A percentile compares a stretch with the other conserved stretches of the same genome.
phyloP scores from a whole-genome alignment of 2,113 vertebrate species.

The Cheilinus undulatus region DNA sequence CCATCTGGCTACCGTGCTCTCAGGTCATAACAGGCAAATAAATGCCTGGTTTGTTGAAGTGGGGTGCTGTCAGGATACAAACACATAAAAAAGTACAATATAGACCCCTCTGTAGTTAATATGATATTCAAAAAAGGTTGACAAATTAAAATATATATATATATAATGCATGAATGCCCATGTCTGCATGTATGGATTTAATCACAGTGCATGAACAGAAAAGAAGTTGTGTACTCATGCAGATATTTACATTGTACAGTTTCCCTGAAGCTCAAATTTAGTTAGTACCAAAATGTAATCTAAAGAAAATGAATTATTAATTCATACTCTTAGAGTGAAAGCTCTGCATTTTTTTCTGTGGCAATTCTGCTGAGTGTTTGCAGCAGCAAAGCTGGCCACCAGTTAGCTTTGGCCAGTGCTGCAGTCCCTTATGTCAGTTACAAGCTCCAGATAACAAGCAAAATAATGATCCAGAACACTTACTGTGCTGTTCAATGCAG shows the following conservation, averaged over 20 bases:
- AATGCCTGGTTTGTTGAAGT: conserved; percentile 66
- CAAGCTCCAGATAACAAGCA: conserved; percentile 41
- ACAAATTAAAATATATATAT: conserved; percentile 5
- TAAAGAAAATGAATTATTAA: background rate
- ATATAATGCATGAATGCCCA: background rate
- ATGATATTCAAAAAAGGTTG: background rate
- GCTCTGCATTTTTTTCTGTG: conserved; percentile 2
- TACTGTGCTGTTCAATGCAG: conserved; percentile 65
- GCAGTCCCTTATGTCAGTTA: conserved; percentile 42
- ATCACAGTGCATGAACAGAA: conserved; percentile 4
- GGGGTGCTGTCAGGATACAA: conserved; percentile 25
- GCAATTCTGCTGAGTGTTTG: conserved; percentile 41
- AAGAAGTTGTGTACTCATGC: background rate
- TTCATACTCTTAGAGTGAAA: background rate
- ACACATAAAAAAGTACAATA: conserved; percentile 23
- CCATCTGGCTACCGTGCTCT: conserved; percentile 79
- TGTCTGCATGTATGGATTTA: background rate
- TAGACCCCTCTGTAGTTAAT: background rate
- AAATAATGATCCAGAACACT: conserved; percentile 52
- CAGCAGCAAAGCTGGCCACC: conserved; percentile 36
- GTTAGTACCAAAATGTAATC: background rate
- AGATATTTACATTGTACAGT: conserved; percentile 21
- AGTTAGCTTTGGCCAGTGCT: conserved; percentile 43
- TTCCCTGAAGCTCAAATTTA: conserved; percentile 1
- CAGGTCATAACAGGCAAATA: conserved; percentile 67